Conservation (phyloP, 2,888 invertebrate genomes). For the Pardosa pseudoannulata region DNA sequence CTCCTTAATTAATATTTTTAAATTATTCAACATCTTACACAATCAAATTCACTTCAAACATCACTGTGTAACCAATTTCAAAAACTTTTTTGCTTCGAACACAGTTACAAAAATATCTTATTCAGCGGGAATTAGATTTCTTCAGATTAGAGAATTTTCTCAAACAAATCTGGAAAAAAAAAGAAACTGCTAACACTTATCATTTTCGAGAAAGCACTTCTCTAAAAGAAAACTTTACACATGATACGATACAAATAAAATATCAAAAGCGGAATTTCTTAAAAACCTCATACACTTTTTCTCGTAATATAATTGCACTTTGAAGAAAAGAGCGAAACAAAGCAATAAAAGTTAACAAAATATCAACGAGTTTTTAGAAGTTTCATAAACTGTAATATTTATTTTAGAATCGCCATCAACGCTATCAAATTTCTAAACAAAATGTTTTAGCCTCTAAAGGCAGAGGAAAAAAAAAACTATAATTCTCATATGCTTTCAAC, state of each 20-base stretch:
- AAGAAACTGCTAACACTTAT: background rate
- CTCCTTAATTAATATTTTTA: too few species aligned
- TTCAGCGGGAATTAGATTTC: too few species aligned
- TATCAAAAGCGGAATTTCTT: background rate
- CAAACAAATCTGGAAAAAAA: background rate
- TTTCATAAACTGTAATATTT: constrained; percentile 58
- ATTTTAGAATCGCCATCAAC: constrained; percentile 63
- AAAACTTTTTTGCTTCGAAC: too few species aligned
- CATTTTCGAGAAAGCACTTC: background rate
- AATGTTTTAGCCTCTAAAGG: background rate
- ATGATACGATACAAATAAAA: background rate
- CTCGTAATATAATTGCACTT: constrained; percentile 6
- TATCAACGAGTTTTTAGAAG: constrained; percentile 36
- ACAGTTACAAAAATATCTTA: too few species aligned
- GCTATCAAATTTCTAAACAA: constrained; percentile 56
- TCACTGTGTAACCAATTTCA: too few species aligned
- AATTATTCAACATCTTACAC: too few species aligned
- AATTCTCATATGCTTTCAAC: constrained; percentile 4
- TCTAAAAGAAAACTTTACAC: background rate
- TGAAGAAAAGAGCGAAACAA: background rate
- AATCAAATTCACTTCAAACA: too few species aligned
- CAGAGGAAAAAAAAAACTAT: constrained; percentile 24
- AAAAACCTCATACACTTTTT: background rate
- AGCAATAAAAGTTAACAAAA: background rate
- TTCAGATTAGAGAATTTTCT: too few species aligned